Base-by-base conservation (phyloP, 2,797 vertebrate genomes). In the Menidia menidia region DNA sequence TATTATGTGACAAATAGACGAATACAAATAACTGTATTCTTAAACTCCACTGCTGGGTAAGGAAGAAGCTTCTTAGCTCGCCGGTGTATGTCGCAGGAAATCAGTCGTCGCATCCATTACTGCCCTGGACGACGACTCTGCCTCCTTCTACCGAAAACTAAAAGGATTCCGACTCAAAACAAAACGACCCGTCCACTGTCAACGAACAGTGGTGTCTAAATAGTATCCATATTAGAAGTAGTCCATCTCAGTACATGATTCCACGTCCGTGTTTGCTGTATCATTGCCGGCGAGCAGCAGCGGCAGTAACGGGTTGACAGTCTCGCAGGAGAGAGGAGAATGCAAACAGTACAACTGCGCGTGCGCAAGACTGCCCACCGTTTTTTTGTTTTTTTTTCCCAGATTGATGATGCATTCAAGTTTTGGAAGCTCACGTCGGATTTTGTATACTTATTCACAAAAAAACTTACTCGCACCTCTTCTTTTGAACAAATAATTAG, bases 231-330 rank as follows among this genome's bases (percentile, higher is more conserved):
- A 35, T 77, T 74, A 61, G 63, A 55, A 30, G 42, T 44, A 81
- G 75, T 87, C 87, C 91, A 87, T 86, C 15, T 67, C 75, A 32
- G 11, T n/a, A 56, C 48, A 19, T 64, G 52, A 80, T 12, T 55
- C 54, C 18, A 52, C 59, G 64, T 63, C 78, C 55, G 87, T 75
- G 89, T 92, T 93, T 94, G 93, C 94, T 93, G 93, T 94, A 71
- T 94, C 94, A 93, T 92, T 86, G 88, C 90, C 91, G 87, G 88
- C 51, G 76, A 90, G 48, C 16, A 75, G 60, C 78, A 78, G 77
- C 51, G 57, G 79, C 79, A 70, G 84, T 79, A 88, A 82, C 85
- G 69, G 76, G 71, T 73, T 87, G 87, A 87, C 87, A 90, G 79
- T 81, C 81, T 77, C 73, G 3, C 47, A 13, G 57, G 71, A 63